Conservation (phyloP, 2,888 invertebrate species). For the Drosophila bunnanda region DNA sequence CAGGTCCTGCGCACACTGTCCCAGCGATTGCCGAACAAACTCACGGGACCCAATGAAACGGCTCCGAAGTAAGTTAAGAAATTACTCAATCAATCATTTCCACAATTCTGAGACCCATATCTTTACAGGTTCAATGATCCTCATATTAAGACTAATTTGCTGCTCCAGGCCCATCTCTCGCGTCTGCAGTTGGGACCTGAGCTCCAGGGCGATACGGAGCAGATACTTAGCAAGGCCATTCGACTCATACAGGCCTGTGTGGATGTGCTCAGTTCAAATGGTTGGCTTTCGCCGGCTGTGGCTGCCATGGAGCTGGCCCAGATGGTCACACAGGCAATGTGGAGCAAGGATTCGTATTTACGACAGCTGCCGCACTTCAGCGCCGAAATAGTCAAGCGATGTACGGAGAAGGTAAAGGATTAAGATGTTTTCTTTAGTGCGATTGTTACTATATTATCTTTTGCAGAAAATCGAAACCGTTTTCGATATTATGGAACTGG, state of each 20-base stretch:
- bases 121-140: slow-evolving; percentile 94
- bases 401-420: slow-evolving; percentile 89
- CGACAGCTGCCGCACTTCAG: slow-evolving; percentile 98
- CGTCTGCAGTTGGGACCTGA: slow-evolving; percentile 97
- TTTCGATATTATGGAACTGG: slow-evolving; percentile 92
- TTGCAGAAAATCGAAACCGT: slow-evolving; percentile 88
- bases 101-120: neutral
- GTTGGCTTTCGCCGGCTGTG: slow-evolving; percentile 99
- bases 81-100: neutral
- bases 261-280: slow-evolving; percentile 96
- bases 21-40: slow-evolving; percentile 87
- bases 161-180: slow-evolving; percentile 98
- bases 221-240: slow-evolving; percentile 93
- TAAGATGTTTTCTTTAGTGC: fast-evolving
- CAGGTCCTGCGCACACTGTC: slow-evolving; percentile 89
- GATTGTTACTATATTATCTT: neutral
- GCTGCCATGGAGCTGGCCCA: slow-evolving; percentile 99
- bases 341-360: slow-evolving; percentile 99
- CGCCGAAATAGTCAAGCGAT: slow-evolving; percentile 93
- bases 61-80: slow-evolving; percentile 88
- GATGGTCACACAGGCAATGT: slow-evolving; percentile 99
- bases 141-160: slow-evolving; percentile 97
- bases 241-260: slow-evolving; percentile 97
- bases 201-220: slow-evolving; percentile 97
- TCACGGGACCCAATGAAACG: slow-evolving; percentile 87